phyloP scores from a whole-genome alignment of 2,797 vertebrate species.

The Cryptoblepharus egeriae region DNA sequence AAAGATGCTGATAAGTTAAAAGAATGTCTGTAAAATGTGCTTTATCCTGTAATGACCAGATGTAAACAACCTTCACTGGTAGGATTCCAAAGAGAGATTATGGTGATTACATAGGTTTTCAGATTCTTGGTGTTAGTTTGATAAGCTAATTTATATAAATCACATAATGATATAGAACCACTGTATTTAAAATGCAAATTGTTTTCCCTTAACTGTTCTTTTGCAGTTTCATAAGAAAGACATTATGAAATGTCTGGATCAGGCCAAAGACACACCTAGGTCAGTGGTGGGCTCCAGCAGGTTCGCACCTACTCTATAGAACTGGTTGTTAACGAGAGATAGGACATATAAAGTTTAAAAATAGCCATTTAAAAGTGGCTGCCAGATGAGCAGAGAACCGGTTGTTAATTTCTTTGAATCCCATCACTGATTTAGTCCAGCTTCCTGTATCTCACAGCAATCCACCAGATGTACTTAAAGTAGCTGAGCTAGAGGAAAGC shows the following conservation, averaged over 20 bases:
- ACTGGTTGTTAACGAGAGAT: no score
- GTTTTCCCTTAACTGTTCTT: background rate
- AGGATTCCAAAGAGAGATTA: background rate
- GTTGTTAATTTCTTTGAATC: no score
- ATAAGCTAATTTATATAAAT: background rate
- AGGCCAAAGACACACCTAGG: no score
- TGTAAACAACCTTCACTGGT: background rate
- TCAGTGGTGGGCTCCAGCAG: no score
- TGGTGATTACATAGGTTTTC: background rate
- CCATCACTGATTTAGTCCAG: no score
- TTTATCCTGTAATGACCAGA: background rate
- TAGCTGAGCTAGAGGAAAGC: background rate
- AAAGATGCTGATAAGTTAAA: background rate
- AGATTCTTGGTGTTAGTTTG: background rate
- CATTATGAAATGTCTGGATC: no score
- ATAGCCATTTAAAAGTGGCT: no score
- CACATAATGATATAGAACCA: background rate
- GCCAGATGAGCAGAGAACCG: no score
- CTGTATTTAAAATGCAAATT: background rate
- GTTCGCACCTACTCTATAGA: no score
- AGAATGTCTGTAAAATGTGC: background rate
- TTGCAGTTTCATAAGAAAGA: conserved; percentile 26
- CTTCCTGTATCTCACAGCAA: no score
- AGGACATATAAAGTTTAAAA: no score
- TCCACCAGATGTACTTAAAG: background rate